Evolutionary conservation across 2,888 invertebrate genomes (phyloP), one percentile per base, ranked within the genome.

Genomic region (Synanthedon myopaeformis): DNA sequence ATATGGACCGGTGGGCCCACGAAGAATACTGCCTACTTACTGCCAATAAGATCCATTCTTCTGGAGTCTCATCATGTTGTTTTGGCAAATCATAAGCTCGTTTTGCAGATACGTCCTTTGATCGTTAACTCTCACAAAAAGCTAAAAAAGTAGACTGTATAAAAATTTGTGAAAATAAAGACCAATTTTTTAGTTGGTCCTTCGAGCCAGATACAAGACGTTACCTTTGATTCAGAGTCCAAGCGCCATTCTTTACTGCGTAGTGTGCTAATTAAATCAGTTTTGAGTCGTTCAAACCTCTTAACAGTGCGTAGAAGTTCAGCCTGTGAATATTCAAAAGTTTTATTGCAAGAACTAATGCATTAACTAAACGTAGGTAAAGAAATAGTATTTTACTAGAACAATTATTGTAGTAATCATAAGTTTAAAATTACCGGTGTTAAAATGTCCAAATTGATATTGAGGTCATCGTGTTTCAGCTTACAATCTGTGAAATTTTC

Each of bases 201-300:
- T 49, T 49, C 28, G 23, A 12, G 17, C 51, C 41, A 8, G 17
- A 54, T 42, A 48, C 54, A 12, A 42, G n/a, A 45, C 45, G n/a
- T 10, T 64, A 87, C 88, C 82, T 88, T 88, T 1, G 88, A 88
- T 69, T 88, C 88, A 0, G 87, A 88, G 61, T 88, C 88, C 60
- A 88, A 63, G 6, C 86, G 81, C 88, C 88, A 88, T 59, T 88
- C 88, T 58, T 83, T 87, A 61, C 88, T 87, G 13, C 88, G 79
- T 42, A 88, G 64, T 4, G 86, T 86, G 59, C 88, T 88, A 56
- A 87, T 75, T 55, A 88, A 64, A 56, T 88, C 88, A 0, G 88
- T 88, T 65, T 87, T 88, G 55, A 87, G 72, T 58, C 88, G 73
- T 60, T 88, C 88, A 54, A 88, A 86, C 61, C 85, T 73, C 62